These are phyloP conservation scores for Adelges cooleyi DNA, from an alignment of 1,140 invertebrate species.

Conservation along the genomic window DNA sequence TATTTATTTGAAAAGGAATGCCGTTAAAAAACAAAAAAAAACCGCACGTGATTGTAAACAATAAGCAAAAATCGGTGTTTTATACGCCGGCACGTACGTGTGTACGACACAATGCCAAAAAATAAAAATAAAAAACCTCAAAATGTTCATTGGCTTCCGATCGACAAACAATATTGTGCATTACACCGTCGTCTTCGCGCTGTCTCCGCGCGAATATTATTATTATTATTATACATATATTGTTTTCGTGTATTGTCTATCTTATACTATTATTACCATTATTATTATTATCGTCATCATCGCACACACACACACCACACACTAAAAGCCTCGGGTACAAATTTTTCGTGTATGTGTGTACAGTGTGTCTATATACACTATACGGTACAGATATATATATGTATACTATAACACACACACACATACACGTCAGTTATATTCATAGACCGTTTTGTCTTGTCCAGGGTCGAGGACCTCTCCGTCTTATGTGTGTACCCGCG, in stretches of 20 bases:
- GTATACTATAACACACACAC: too few species aligned
- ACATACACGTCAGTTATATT: background rate
- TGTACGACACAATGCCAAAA: constrained; percentile 11
- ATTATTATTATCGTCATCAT: background rate
- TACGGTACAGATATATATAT: background rate
- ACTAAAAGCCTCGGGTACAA: too few species aligned
- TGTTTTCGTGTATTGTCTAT: constrained; percentile 20
- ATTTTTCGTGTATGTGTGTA: background rate
- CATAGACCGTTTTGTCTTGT: constrained; percentile 18
- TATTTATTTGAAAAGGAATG: background rate
- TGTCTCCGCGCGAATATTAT: background rate
- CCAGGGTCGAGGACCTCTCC: constrained; percentile 20
- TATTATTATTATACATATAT: background rate
- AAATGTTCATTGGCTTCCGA: constrained; percentile 18
- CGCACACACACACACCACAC: too few species aligned
- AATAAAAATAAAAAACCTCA: too few species aligned
- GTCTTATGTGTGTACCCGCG: background rate
- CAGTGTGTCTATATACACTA: background rate
- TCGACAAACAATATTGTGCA: background rate
- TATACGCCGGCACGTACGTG: background rate
- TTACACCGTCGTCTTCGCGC: too few species aligned
- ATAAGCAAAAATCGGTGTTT: background rate
- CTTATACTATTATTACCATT: too few species aligned
- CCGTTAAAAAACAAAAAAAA: constrained; percentile 10
- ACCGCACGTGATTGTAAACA: background rate